Evolutionary conservation across 23 tunicate species (phyloP), one percentile per base, ranked within the genome.

Genomic region (Corella eumyota): DNA sequence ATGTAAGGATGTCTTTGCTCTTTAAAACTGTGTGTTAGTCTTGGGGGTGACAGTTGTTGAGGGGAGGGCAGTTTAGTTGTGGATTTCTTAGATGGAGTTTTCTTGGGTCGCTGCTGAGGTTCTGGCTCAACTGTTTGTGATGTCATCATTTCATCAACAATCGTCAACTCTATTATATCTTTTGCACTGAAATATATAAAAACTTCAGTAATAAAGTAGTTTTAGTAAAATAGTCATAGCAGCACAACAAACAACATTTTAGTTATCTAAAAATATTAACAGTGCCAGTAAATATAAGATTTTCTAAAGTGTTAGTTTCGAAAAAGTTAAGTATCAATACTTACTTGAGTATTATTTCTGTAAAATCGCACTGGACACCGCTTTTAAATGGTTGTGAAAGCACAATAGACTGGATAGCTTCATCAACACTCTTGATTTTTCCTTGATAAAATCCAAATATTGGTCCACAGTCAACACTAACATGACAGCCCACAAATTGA

Each of bases 401-500:
- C 19, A 75, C 66, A 15, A 82, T 69, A 22, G 81, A 67, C 60
- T 82, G 92, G 1, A 40, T 25, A 22, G 72, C 29, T 25, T 48
- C 67, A 67, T 82, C 72, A 6, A 82, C 81, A 21, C 53, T 49
- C 26, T 58, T 82, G 22, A 82, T 76, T 15, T 19, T 23, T 33
- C 92, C 92, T 61, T 82, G 92, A 60, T 61, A 72, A 60, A 51
- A 76, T 6, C 92, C 92, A 47, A 73, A 63, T 6, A 50, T 20
- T 26, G 72, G 45, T 21, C 92, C 80, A 73, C 79, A 73, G 45
- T 82, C 37, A 22, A 82, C 73, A 34, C 72, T 82, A 15, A 82
- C 92, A 61, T 73, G 78, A 0, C 81, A 50, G 1, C 81, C 81
- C 67, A 82, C 56, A 52, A 75, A 75, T n/a, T 67, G 69, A 53